A percentile compares a stretch with the other conserved stretches of the same genome.
phyloP scores from a whole-genome alignment of 2,888 invertebrate species.

The Drosophila emarginata region DNA sequence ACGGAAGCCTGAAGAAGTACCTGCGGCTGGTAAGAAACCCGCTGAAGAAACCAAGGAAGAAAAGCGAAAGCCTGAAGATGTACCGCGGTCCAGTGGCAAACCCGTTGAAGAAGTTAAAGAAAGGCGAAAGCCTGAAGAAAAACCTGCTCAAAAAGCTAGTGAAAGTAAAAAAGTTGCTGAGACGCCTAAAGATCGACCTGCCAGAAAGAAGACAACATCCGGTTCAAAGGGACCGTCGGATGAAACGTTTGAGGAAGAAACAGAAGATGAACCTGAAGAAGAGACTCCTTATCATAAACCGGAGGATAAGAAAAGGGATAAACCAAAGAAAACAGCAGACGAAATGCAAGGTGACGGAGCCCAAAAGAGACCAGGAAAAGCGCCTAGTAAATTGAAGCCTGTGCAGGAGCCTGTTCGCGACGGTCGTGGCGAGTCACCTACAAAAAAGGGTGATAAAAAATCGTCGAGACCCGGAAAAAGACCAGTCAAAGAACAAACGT shows the following conservation, averaged over 20 bases:
- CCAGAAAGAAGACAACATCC: no score
- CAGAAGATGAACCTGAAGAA: no score
- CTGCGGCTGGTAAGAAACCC: not conserved
- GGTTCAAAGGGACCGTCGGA: no score
- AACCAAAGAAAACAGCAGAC: not conserved
- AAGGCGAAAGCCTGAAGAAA: not conserved
- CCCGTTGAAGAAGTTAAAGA: no score
- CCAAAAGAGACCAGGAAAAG: not conserved
- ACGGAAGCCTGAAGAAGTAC: no score
- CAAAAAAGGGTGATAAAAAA: no score
- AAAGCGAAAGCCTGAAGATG: not conserved
- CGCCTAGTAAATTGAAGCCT: not conserved
- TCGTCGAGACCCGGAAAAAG: slow-evolving; percentile 11
- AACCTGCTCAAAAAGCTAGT: not conserved
- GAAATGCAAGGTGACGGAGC: not conserved
- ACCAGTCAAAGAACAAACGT: no score
- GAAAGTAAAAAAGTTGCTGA: not conserved
- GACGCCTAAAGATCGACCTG: no score
- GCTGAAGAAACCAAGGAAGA: not conserved
- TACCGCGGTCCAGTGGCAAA: no score
- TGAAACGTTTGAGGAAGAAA: no score
- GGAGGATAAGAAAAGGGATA: not conserved
- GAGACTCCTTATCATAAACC: not conserved
- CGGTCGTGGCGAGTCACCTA: not conserved
- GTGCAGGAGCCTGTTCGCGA: not conserved